Conservation (phyloP, 2,888 invertebrate species). For the Agonopterix subpropinquella region DNA sequence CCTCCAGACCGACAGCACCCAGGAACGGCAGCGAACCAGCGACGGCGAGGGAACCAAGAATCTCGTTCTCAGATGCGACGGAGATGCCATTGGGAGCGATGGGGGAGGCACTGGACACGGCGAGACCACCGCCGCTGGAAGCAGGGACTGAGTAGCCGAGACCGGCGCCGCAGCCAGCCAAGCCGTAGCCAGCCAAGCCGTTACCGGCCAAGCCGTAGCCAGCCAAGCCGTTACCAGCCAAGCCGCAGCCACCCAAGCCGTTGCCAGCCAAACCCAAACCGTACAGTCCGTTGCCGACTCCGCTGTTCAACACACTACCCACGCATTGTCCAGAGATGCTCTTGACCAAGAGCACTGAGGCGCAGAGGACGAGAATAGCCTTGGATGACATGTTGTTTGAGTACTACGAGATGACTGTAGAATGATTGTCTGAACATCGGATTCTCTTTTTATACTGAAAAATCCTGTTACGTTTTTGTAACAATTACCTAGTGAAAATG, state of each 20-base stretch:
- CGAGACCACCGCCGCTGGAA: slow-evolving; percentile 22
- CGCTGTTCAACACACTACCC: neutral
- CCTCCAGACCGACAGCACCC: slow-evolving; percentile 30
- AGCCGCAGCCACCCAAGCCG: neutral
- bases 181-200: too few relatives aligned
- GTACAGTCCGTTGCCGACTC: neutral
- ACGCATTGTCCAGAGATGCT: slow-evolving; percentile 12
- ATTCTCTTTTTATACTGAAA: too few relatives aligned
- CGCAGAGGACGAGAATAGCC: slow-evolving; percentile 16
- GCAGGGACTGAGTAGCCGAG: neutral
- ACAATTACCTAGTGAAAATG: too few relatives aligned
- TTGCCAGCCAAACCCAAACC: slow-evolving; percentile 1
- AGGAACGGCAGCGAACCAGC: slow-evolving; percentile 34
- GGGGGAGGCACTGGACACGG: slow-evolving; percentile 21
- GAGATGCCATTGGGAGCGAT: slow-evolving; percentile 31
- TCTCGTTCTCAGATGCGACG: slow-evolving; percentile 35
- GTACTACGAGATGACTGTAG: slow-evolving; percentile 21
- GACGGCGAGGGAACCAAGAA: slow-evolving; percentile 26
- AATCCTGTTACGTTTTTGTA: too few relatives aligned
- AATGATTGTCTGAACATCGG: neutral
- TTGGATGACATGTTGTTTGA: slow-evolving; percentile 20
- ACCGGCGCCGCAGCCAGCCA: neutral
- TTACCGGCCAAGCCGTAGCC: neutral
- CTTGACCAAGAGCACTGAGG: slow-evolving; percentile 20
- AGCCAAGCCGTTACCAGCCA: too few relatives aligned